Evolutionary conservation across 2,113 vertebrate species (phyloP), one percentile per base, ranked within the genome.

Genomic region (Cyprinus carpio): DNA sequence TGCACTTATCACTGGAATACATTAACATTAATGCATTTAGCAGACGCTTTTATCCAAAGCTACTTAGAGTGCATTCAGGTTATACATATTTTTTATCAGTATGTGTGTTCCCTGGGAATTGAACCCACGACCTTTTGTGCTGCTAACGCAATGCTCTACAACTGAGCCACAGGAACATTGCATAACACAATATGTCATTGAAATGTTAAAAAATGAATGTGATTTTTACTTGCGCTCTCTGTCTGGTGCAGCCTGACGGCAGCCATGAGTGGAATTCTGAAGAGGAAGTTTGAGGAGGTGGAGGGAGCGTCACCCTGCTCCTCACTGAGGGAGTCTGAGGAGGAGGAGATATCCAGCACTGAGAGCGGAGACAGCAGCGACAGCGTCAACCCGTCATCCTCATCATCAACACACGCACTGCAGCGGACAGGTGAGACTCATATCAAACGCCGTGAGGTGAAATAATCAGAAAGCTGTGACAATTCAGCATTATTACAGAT

Each of bases 271-370:
- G 96, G 96, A 92, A 97, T 98, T 95, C 94, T 98, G 95, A 98
- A 98, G 94, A 97, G 97, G 93, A 98, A 98, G 95, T 98, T 98
- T 93, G 96, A 98, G 92, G 98, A 99, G 96, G 98, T 99, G 89
- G 98, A 99, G 88, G 96, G 96, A 92, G 95, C 97, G 86, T 99
- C 98, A 25, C 98, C 97, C n/a, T 97, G 97, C 91, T 98, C 97
- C 60, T 99, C 96, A 27, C 92, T 96, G 87, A 91, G 96, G 91
- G 98, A 98, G 92, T 99, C 97, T 0, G 97, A 99, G 86, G 97
- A 98, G 86, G 97, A 99, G 90, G 98, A 99, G 79, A 93, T 98
- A 90, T 99, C 97, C 87, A 97, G 97, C 95, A 98, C 97, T 72
- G 98, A 99, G 92, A 99, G 98, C 20, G 98, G 96, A 87, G 96